Percentiles rank a stretch among this genome's conserved stretches.
Evolutionary conservation across 1,140 invertebrate genomes (phyloP).

Genomic region (Cherax quadricarinatus): DNA sequence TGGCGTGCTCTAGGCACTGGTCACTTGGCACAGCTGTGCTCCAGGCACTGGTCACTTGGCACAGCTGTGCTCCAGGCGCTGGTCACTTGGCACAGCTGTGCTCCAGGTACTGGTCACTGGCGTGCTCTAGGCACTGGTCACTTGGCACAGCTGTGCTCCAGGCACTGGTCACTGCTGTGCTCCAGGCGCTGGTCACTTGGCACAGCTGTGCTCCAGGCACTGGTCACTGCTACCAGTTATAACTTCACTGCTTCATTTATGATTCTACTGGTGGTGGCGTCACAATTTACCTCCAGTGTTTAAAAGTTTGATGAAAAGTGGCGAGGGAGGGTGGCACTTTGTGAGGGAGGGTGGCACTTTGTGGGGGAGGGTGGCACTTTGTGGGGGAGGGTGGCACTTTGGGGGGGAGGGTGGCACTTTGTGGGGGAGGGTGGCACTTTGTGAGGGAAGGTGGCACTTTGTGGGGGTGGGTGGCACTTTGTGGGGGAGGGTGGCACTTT

Average conservation of each 20-base stretch:
- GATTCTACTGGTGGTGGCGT: constrained; percentile 24
- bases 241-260: constrained; percentile 66
- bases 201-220: background rate
- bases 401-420: background rate
- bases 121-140: too few species aligned
- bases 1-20: too few species aligned
- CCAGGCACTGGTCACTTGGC: too few species aligned
- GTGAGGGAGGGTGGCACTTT: background rate
- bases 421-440: too few species aligned
- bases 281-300: constrained; percentile 52
- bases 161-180: too few species aligned
- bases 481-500: background rate
- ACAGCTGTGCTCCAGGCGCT: too few species aligned
- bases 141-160: too few species aligned
- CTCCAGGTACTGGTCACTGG: too few species aligned
- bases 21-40: too few species aligned
- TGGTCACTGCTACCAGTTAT: constrained; percentile 60
- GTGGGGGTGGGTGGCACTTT: too few species aligned
- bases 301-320: constrained; percentile 41
- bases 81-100: too few species aligned
- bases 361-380: background rate
- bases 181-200: background rate
- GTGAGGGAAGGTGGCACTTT: too few species aligned
- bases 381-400: background rate
- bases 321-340: background rate